These are phyloP conservation scores for Parnassius apollo DNA, from an alignment of 2,888 invertebrate genomes.

Conservation along the genomic window DNA sequence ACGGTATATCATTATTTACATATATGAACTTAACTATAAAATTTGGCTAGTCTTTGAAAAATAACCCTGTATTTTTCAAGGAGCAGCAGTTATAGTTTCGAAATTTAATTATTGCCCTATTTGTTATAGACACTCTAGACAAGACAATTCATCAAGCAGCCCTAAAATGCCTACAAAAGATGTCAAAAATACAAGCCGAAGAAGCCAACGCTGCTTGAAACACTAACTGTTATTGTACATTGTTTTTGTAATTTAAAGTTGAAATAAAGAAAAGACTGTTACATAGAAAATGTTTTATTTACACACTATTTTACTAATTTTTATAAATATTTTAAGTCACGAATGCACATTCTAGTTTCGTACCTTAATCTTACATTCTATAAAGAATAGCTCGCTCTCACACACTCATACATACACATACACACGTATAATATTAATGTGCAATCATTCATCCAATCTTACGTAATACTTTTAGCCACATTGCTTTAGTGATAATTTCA, in stretches of 20 bases:
- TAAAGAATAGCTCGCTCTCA: not conserved
- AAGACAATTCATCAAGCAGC: constrained; percentile 89
- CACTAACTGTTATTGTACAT: constrained; percentile 7
- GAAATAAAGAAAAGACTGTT: constrained; percentile 32
- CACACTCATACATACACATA: constrained; percentile 24
- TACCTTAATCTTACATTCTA: not conserved
- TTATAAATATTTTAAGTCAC: constrained; percentile 54
- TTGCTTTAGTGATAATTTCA: constrained; percentile 31
- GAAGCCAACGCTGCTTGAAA: constrained; percentile 56
- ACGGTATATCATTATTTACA: too few species aligned
- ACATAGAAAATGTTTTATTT: constrained; percentile 62
- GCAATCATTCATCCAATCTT: constrained; percentile 24
- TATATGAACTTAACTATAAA: too few species aligned
- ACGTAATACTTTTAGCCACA: constrained; percentile 26
- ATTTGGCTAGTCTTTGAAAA: too few species aligned
- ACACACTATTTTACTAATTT: constrained; percentile 63
- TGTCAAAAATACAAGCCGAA: constrained; percentile 61
- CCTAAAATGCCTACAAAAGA: constrained; percentile 83
- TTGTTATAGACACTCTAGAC: constrained; percentile 86
- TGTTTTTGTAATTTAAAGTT: not conserved
- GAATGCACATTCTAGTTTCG: constrained; percentile 27
- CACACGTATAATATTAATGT: constrained; percentile 24
- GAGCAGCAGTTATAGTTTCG: too few species aligned
- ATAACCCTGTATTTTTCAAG: too few species aligned
- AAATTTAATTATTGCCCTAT: not conserved